These are phyloP conservation scores for Cryptus armator DNA, from an alignment of 2,888 invertebrate species.

Conservation along the genomic window DNA sequence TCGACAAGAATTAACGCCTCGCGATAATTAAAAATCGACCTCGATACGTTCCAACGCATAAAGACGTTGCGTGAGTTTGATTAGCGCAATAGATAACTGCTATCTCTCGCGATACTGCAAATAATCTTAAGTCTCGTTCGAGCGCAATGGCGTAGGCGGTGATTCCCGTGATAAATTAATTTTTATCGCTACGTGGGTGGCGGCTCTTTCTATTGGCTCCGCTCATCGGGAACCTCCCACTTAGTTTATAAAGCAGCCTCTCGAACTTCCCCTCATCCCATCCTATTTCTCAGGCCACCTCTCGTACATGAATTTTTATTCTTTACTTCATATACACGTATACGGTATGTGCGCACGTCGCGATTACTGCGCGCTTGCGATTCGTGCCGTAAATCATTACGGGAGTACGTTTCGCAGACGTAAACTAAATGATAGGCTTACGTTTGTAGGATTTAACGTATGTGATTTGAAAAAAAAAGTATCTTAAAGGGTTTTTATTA, in stretches of 20 bases:
- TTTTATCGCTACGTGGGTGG: slow-evolving; percentile 82
- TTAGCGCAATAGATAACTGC: slow-evolving; percentile 76
- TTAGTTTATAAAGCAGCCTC: slow-evolving; percentile 71
- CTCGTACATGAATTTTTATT: slow-evolving; percentile 58
- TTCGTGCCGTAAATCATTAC: slow-evolving; percentile 69
- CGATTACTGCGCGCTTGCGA: slow-evolving; percentile 64
- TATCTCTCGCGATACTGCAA: slow-evolving; percentile 75
- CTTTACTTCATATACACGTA: slow-evolving; percentile 11
- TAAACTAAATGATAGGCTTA: slow-evolving; percentile 66
- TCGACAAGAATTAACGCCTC: not conserved
- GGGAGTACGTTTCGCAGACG: slow-evolving; percentile 66
- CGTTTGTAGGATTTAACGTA: too few relatives aligned
- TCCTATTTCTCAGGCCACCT: slow-evolving; percentile 67
- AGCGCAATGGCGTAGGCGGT: slow-evolving; percentile 82
- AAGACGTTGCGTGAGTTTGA: not conserved
- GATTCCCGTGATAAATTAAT: slow-evolving; percentile 81
- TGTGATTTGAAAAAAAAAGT: too few relatives aligned
- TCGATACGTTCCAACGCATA: not conserved
- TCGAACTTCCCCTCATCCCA: slow-evolving; percentile 53
- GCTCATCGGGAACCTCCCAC: slow-evolving; percentile 80
- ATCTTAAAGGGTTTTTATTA: too few relatives aligned
- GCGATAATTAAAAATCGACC: not conserved
- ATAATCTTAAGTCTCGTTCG: slow-evolving; percentile 68
- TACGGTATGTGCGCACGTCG: slow-evolving; percentile 29
- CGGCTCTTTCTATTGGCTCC: slow-evolving; percentile 79